Base-by-base conservation (phyloP, 2,888 invertebrate genomes). In the Pseudoips prasinana region DNA sequence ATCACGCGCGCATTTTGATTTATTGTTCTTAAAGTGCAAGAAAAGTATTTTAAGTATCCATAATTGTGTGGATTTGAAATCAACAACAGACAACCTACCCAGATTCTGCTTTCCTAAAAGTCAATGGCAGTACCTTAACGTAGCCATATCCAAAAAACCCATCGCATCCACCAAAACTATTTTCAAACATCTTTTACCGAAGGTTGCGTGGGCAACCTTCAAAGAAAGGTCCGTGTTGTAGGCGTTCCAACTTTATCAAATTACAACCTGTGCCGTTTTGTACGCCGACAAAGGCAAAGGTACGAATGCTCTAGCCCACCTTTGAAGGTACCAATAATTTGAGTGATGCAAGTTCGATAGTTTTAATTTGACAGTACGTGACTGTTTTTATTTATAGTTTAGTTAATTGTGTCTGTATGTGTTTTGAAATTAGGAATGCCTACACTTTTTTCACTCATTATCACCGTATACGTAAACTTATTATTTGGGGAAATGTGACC, bases 201-300 rank as follows among this genome's bases (percentile, higher is more conserved):
- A 77, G 73, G 70, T 70, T 76, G 83, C 84, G 86, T 86, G 86
- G 86, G 86, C 63, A 61, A 70, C 74, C 75, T 76, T 72, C 73
- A 76, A 82, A 79, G 78, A 82, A 81, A 77, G 77, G 73, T 64
- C 73, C 72, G 71, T 75, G 73, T 81, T 70, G 83, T 80, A 85
- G 87, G 87, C 86, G 87, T 80, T 71, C 64, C 73, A 70, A 78
- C 80, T 85, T 85, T 87, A 88, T 87, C 86, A 87, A 87, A 88
- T 87, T 87, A 87, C 85, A 83, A 80, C 84, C 80, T 84, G 79
- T 76, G 81, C 82, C 76, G 80, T 86, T 84, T 81, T 79, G 78
- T 78, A 39, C 40, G 77, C 87, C 86, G 84, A 85, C 87, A 88
- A 88, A 87, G 85, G 69, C 60, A 88, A 88, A 87, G 85, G 69